A percentile compares a stretch with the other conserved stretches of the same genome.
Evolutionary conservation across 2,113 vertebrate genomes (phyloP).

Genomic region (Pelecanoides urinatrix): DNA sequence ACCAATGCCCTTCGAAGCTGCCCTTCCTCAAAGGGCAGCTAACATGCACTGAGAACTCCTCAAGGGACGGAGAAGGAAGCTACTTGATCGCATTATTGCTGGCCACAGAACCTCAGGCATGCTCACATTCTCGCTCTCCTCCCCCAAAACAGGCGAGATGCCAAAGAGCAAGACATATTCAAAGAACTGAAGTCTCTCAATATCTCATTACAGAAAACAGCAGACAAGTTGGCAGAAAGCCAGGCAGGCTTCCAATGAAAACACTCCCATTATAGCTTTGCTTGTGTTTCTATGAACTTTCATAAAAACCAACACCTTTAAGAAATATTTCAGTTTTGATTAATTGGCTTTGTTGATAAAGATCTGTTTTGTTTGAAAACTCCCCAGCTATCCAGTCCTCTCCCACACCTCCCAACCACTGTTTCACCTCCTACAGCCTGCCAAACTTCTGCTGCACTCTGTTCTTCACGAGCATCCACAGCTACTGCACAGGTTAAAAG

Average conservation of each 20-base stretch:
- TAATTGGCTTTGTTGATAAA: slow-evolving; percentile 57
- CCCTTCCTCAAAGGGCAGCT: slow-evolving; percentile 13
- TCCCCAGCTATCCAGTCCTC: slow-evolving; percentile 15
- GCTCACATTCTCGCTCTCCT: slow-evolving; percentile 18
- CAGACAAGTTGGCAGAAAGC: slow-evolving; percentile 50
- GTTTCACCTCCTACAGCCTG: neutral
- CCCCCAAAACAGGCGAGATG: neutral
- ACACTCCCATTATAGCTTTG: slow-evolving; percentile 59
- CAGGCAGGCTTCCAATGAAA: slow-evolving; percentile 58
- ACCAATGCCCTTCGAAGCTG: neutral
- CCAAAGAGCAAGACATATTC: slow-evolving; percentile 49
- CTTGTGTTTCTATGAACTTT: slow-evolving; percentile 59
- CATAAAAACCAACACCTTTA: slow-evolving; percentile 53
- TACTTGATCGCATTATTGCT: slow-evolving; percentile 8
- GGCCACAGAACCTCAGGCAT: slow-evolving; percentile 45
- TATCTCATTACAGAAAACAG: slow-evolving; percentile 64
- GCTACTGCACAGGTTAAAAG: slow-evolving; percentile 22
- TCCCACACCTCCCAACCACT: slow-evolving; percentile 26
- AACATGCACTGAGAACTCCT: neutral
- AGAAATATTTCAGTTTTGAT: slow-evolving; percentile 61
- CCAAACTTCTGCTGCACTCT: neutral
- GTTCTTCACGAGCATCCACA: neutral
- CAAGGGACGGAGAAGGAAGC: neutral
- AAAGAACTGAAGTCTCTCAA: slow-evolving; percentile 57
- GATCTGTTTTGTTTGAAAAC: slow-evolving; percentile 63